Evolutionary conservation across 2,113 vertebrate species (phyloP).

Genomic region (Pangasianodon gigas): DNA sequence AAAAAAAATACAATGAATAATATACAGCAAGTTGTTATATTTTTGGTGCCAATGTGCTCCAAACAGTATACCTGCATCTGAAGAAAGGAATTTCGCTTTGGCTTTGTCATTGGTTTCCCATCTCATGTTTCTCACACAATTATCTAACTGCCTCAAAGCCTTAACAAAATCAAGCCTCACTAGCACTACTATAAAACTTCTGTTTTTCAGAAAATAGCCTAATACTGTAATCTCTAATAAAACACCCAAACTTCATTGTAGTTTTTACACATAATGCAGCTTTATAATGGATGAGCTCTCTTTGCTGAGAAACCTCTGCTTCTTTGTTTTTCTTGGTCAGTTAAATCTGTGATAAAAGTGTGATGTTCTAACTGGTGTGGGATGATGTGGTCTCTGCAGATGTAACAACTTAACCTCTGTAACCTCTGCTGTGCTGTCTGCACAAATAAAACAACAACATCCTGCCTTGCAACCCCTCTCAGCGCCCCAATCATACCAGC

Average conservation of each 20-base stretch:
- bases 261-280: neutral
- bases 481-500: conserved; percentile 48
- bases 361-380: conserved; percentile 56
- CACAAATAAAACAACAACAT: conserved; percentile 77
- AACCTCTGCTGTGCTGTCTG: conserved; percentile 71
- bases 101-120: neutral
- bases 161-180: neutral
- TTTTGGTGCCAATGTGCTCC: neutral
- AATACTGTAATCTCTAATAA: neutral
- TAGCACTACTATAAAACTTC: neutral
- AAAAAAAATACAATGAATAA: neutral
- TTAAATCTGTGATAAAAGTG: conserved; percentile 13
- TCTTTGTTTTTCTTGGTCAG: conserved; percentile 10
- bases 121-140: neutral
- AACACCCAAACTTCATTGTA: neutral
- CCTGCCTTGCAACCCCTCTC: conserved; percentile 63
- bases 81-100: conserved; percentile 16
- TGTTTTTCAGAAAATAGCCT: neutral
- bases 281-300: neutral
- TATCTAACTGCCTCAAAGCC: neutral
- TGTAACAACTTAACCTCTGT: conserved; percentile 73
- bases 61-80: neutral
- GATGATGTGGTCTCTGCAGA: conserved; percentile 65
- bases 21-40: neutral
- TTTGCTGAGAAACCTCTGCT: neutral